Base-by-base conservation (phyloP, 2,113 vertebrate genomes). In the Origma solitaria region DNA sequence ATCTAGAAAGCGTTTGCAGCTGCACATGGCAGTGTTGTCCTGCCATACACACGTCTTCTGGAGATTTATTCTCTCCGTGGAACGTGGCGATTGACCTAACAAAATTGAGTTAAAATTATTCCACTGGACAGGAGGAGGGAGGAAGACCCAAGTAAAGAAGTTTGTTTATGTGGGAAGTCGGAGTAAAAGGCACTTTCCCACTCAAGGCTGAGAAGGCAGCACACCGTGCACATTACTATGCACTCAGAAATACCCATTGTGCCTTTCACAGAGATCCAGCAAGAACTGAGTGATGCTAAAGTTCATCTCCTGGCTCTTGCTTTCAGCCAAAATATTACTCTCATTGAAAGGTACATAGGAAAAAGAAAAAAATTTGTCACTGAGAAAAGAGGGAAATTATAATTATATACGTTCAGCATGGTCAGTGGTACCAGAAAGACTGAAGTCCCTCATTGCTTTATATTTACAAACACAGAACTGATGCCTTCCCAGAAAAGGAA, bases 51-150 rank as follows among this genome's bases (percentile, higher is more conserved):
- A 50, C 30, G 47, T 20, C 14, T 72, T 53, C 69, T 50, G 9
- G 28, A 68, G 31, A 53, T 27, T 15, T 60, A 11, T 30, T 76
- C 64, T 25, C 64, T 44, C 91, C 72, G 40, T 37, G 60, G 47
- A 88, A 88, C 0, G 0, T 33, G 33, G 50, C 2, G 3, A 60
- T 9, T 38, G 23, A 61, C 30, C 60, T 42, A 66, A 86, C 0
- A 12, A 87, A 90, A 69, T 4, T 44, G 38, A 77, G 38, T 70
- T 73, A 86, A 87, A 88, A 85, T 24, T 80, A 57, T n/a, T 82
- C 35, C 30, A 58, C 31, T 66, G 62, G 30, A 66, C 31, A 31
- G 53, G 14, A 61, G 14, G 30, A 60, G 5, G 31, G 20, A 15
- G 6, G 8, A 76, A 84, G 24, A 58, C 22, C 10, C 30, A 51